A percentile compares a stretch with the other conserved stretches of the same genome.
These are phyloP conservation scores for Alectura lathami DNA, from an alignment of 2,113 vertebrate species.

Conservation along the genomic window DNA sequence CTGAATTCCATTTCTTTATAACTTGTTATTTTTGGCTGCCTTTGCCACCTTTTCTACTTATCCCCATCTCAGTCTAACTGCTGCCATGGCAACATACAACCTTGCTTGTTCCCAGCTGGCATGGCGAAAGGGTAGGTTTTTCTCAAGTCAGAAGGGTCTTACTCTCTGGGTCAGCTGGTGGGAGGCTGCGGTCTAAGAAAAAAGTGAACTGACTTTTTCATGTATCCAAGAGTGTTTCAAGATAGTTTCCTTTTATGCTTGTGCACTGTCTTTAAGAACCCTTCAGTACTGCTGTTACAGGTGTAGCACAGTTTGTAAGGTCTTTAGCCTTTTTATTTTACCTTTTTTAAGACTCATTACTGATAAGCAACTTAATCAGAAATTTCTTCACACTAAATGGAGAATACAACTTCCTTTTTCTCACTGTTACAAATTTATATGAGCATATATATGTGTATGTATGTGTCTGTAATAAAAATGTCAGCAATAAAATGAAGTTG, in stretches of 20 bases:
- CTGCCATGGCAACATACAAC: not conserved
- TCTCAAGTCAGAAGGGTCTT: not conserved
- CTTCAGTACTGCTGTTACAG: not conserved
- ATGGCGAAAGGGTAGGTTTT: not conserved
- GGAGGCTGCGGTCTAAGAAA: not conserved
- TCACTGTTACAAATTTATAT: not conserved
- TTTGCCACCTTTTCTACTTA: not conserved
- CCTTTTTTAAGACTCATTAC: not conserved
- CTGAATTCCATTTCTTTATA: not conserved
- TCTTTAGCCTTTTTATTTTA: not conserved
- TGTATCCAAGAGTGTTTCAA: not conserved
- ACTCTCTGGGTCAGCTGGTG: not conserved
- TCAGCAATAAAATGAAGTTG: not conserved
- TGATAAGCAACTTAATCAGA: not conserved
- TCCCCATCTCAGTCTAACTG: not conserved
- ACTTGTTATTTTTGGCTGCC: not conserved
- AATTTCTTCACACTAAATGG: not conserved
- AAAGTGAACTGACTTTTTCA: not conserved
- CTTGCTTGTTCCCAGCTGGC: not conserved
- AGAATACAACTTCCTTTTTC: not conserved
- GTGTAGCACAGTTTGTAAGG: not conserved
- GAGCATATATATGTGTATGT: not conserved
- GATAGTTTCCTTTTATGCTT: not conserved
- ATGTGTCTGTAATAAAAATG: not conserved
- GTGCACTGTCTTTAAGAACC: not conserved